phyloP scores from a whole-genome alignment of 2,113 vertebrate species.

The Leiothrix lutea region DNA sequence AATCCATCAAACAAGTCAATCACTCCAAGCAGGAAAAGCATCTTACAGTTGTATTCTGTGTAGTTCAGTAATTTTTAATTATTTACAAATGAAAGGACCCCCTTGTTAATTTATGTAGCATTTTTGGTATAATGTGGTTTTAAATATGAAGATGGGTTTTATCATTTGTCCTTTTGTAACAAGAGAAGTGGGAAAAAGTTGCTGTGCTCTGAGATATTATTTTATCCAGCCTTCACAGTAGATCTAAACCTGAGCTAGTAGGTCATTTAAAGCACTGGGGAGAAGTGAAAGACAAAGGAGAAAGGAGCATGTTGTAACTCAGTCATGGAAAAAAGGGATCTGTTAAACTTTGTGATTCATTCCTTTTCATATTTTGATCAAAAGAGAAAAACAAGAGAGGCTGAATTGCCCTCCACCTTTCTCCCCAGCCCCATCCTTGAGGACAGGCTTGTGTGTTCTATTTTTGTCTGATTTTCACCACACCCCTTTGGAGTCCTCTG shows the following conservation, averaged over 20 bases:
- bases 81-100: not conserved
- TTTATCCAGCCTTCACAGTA: not conserved
- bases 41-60: not conserved
- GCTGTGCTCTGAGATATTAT: not conserved
- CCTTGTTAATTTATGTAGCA: not conserved
- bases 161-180: not conserved
- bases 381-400: not conserved
- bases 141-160: not conserved
- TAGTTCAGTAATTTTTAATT: not conserved
- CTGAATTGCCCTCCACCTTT: not conserved
- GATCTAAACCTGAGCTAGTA: not conserved
- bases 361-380: not conserved
- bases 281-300: not conserved
- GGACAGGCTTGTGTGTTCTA: accelerated
- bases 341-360: not conserved
- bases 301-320: not conserved
- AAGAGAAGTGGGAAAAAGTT: not conserved
- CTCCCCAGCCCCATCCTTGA: not conserved
- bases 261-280: not conserved
- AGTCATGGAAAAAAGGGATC: not conserved
- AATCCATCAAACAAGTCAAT: not conserved
- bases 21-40: not conserved
- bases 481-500: not conserved
- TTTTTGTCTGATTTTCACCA: not conserved
- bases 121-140: not conserved